Conservation (phyloP, 2,888 invertebrate species). For the Fragum fragum region DNA sequence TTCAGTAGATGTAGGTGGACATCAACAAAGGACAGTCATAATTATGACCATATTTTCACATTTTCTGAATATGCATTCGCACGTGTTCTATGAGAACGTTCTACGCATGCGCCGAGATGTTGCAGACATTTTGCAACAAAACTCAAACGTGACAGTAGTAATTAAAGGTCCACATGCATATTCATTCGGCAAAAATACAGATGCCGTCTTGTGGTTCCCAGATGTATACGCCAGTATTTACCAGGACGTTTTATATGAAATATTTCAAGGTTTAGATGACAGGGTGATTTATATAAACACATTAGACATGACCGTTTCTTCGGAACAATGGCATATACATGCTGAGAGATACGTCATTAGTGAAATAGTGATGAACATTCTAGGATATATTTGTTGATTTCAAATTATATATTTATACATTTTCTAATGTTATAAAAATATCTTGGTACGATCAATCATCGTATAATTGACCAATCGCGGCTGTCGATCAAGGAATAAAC, state of each 20-base stretch:
- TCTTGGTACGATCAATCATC: too few relatives aligned
- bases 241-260: constrained; percentile 33
- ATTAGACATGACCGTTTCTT: constrained; percentile 48
- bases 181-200: constrained; percentile 44
- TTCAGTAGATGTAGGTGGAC: constrained; percentile 22
- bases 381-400: background rate
- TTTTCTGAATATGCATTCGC: constrained; percentile 50
- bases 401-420: too few relatives aligned
- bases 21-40: constrained; percentile 21
- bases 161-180: constrained; percentile 60
- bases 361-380: too few relatives aligned
- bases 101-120: constrained; percentile 38
- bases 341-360: too few relatives aligned
- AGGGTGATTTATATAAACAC: constrained; percentile 45
- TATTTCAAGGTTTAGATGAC: constrained; percentile 39
- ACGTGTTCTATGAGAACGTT: constrained; percentile 41
- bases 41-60: constrained; percentile 48
- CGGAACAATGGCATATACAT: constrained; percentile 54
- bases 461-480: too few relatives aligned
- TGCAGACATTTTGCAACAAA: constrained; percentile 15
- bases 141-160: constrained; percentile 36
- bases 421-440: too few relatives aligned
- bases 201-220: constrained; percentile 57
- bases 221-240: constrained; percentile 54
- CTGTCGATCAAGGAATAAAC: too few relatives aligned